Evolutionary conservation across 2,888 invertebrate genomes (phyloP).

Genomic region (Hyalella azteca): DNA sequence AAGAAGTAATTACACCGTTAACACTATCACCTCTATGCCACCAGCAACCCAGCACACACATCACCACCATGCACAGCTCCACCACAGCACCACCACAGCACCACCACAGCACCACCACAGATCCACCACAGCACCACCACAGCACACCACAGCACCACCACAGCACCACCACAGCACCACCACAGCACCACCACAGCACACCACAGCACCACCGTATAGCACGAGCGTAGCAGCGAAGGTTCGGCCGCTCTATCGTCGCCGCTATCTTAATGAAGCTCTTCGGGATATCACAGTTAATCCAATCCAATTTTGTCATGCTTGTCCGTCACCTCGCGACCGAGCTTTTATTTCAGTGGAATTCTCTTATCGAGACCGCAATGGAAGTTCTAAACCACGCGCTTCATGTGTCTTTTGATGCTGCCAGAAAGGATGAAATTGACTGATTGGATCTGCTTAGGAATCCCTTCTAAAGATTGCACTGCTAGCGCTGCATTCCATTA

Average conservation of each 20-base stretch:
- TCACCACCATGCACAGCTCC: too few relatives aligned
- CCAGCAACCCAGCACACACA: too few relatives aligned
- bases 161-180: too few relatives aligned
- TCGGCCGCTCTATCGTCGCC: background rate
- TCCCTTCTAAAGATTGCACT: background rate
- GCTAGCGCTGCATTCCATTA: too few relatives aligned
- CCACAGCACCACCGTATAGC: background rate
- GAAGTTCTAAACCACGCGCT: background rate
- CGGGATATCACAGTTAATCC: slow-evolving; percentile 29
- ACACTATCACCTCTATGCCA: too few relatives aligned
- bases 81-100: too few relatives aligned
- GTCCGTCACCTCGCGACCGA: background rate
- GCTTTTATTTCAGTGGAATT: slow-evolving; percentile 3
- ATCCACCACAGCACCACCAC: background rate
- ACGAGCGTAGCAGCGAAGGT: too few relatives aligned
- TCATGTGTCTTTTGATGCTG: slow-evolving; percentile 24
- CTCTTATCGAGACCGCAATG: background rate
- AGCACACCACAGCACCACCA: too few relatives aligned
- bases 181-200: too few relatives aligned
- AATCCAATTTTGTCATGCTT: slow-evolving; percentile 8
- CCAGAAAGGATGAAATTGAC: background rate
- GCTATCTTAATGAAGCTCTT: slow-evolving; percentile 30
- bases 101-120: too few relatives aligned
- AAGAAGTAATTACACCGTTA: too few relatives aligned
- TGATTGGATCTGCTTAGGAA: background rate